Evolutionary conservation across 2,113 vertebrate genomes (phyloP), one percentile per base, ranked within the genome.

Genomic region (Gnathonemus longibarbis): DNA sequence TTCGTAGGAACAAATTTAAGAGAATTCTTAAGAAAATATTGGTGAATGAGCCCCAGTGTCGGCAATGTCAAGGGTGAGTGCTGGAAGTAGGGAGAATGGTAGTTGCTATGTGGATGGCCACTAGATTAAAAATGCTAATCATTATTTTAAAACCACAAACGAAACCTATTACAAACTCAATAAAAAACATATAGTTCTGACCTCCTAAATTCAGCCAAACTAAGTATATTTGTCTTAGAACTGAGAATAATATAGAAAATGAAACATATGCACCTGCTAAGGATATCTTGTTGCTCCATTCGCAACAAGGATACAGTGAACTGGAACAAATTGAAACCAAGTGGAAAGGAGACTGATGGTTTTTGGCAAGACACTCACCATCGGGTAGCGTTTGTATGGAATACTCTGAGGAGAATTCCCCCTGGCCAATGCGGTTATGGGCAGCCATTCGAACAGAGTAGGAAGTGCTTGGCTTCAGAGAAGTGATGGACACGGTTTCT

Each of bases 391-490:
- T 96, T 4, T 66, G 92, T 27, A 95, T 39, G 0, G 2, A 89
- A 1, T 62, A 39, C 42, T 42, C 50, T 0, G 90, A 88, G 89
- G 90, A 88, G 90, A 95, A 95, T 6, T 87, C 84, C 19, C 96
- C 95, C 3, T 86, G 35, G 87, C 94, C 95, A 5, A 93, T 91
- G n/a, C 88, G 83, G 80, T 96, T 96, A 74, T 91, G 10, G 62
- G 93, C 94, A 5, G 96, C 95, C 85, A 96, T 56, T 0, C 94
- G 94, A 3, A 96, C 93, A 0, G 1, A 86, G 90, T 96, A 96
- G 52, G 7, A 17, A 3, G 95, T 94, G 93, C 95, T 95, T 0
- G 94, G 94, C 90, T 90, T 91, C 77, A 96, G 93, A 45, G 27
- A 42, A 31, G 89, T 90, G 66, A 96, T 90, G 7, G 42, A 46